Evolutionary conservation across 2,888 invertebrate genomes (phyloP), one percentile per base, ranked within the genome.

Genomic region (Bugulina stolonifera): DNA sequence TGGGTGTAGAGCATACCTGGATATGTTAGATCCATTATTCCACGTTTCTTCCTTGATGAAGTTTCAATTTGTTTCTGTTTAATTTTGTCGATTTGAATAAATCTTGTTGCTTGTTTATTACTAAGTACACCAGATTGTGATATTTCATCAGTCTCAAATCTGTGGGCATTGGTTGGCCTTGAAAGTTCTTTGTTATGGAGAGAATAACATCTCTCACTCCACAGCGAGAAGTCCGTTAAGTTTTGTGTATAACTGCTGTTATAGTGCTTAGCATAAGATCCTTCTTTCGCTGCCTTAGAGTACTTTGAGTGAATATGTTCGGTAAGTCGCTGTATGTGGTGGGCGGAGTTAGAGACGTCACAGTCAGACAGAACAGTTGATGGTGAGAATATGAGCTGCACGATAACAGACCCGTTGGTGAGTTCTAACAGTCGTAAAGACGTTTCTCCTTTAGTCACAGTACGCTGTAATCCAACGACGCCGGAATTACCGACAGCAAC

Each of bases 1-100:
- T n/a, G n/a, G n/a, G n/a, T n/a, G n/a, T n/a, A n/a, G n/a, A n/a
- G 5, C 18, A 29, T 32, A 64, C 64, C 64, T 64, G 64, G 64
- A 64, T 64, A 64, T 2, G 32, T 32, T 2, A 64, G 64, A 32
- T 32, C 32, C 14, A 34, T 29, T 5, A 64, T 14, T 27, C 64
- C 64, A 29, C 64, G 22, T n/a, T 64, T 64, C 14, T 64, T 18
- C 32, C 64, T 25, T 57, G 5, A 23, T n/a, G n/a, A n/a, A 10
- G 43, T 43, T 18, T 43, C 43, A n/a, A n/a, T n/a, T n/a, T n/a
- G n/a, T n/a, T n/a, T n/a, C n/a, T n/a, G n/a, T n/a, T n/a, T n/a
- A n/a, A n/a, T n/a, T n/a, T n/a, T n/a, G n/a, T n/a, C n/a, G n/a
- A n/a, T n/a, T n/a, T n/a, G n/a, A n/a, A n/a, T n/a, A n/a, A n/a